phyloP scores from a whole-genome alignment of 1,140 invertebrate genomes.

The Drosophila kepulauana region DNA sequence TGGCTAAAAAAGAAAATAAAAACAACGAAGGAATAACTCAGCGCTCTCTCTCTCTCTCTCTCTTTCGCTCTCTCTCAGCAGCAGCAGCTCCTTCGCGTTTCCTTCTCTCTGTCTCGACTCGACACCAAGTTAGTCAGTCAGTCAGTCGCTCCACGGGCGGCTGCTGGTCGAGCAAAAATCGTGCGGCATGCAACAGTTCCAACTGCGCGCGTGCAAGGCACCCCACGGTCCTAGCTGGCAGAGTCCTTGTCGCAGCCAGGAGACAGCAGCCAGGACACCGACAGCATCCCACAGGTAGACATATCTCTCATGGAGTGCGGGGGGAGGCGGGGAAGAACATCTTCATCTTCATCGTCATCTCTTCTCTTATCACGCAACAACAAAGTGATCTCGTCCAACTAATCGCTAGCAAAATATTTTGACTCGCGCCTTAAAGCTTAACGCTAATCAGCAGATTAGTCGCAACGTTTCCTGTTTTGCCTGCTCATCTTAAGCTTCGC shows the following conservation, averaged over 20 bases:
- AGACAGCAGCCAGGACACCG: neutral
- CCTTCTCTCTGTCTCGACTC: slow-evolving; percentile 4
- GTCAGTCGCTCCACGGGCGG: slow-evolving; percentile 53
- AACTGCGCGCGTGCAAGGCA: slow-evolving; percentile 59
- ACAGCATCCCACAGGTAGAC: slow-evolving; percentile 37
- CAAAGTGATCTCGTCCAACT: too few relatives aligned
- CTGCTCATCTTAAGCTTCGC: neutral
- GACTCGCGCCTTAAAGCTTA: neutral
- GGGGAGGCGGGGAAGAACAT: too few relatives aligned
- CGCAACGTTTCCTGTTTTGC: neutral
- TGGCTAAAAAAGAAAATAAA: slow-evolving; percentile 26
- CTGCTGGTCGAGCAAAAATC: slow-evolving; percentile 52
- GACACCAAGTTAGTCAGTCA: slow-evolving; percentile 1
- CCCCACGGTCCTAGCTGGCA: slow-evolving; percentile 25
- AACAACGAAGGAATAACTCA: slow-evolving; percentile 41
- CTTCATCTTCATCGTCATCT: too few relatives aligned
- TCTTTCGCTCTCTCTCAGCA: neutral
- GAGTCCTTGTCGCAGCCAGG: neutral
- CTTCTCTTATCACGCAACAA: too few relatives aligned
- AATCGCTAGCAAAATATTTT: neutral
- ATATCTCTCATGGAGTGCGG: neutral
- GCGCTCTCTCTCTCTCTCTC: slow-evolving; percentile 2
- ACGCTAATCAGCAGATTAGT: slow-evolving; percentile 25
- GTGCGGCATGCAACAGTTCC: slow-evolving; percentile 64
- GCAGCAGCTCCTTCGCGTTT: neutral